Conservation (phyloP, 2,113 vertebrate genomes). For the Pelvicachromis taeniatus region DNA sequence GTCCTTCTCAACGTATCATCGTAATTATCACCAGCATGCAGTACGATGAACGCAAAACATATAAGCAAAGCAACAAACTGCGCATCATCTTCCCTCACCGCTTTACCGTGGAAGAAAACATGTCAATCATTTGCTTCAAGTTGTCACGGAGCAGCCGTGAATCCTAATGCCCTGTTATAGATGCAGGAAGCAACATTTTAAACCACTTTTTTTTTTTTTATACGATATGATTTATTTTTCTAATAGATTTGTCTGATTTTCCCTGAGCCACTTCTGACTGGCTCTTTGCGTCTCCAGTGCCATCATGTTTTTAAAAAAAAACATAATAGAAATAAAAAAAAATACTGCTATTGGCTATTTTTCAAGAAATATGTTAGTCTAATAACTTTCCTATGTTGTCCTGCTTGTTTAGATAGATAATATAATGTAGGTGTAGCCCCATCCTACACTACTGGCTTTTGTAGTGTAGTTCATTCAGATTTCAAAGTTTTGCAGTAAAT, state of each 20-base stretch:
- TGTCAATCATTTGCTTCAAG: not conserved
- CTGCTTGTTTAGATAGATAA: not conserved
- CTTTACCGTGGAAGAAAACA: not conserved
- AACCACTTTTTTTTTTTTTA: not conserved
- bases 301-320: not conserved
- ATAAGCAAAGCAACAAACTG: not conserved
- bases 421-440: not conserved
- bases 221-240: not conserved
- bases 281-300: not conserved
- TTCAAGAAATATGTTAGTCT: not conserved
- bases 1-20: not conserved
- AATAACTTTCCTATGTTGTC: not conserved
- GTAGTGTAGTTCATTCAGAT: not conserved
- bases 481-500: not conserved
- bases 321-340: too few species aligned
- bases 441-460: not conserved
- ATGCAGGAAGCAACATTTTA: not conserved
- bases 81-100: not conserved
- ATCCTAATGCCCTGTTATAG: not conserved
- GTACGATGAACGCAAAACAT: not conserved
- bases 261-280: not conserved
- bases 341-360: too few species aligned
- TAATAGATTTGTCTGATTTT: not conserved
- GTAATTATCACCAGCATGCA: not conserved
- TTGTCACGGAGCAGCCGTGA: not conserved